phyloP scores from a whole-genome alignment of 1,140 invertebrate species.

The Spodoptera frugiperda region DNA sequence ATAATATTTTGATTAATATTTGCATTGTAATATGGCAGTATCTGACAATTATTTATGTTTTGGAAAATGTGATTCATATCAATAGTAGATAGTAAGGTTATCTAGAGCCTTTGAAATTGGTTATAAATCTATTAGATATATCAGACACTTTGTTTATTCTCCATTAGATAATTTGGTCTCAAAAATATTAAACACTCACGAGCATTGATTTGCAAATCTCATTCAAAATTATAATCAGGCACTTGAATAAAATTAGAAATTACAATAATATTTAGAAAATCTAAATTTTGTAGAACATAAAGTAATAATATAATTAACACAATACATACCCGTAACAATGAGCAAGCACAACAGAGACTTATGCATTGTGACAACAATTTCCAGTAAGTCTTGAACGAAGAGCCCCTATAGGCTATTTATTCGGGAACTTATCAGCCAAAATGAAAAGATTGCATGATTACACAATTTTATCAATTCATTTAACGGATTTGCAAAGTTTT shows the following conservation, averaged over 20 bases:
- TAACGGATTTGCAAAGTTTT: not conserved
- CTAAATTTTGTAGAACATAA: too few relatives aligned
- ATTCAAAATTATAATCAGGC: too few relatives aligned
- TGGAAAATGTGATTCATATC: too few relatives aligned
- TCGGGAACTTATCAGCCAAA: not conserved
- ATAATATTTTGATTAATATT: not conserved
- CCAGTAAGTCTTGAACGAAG: not conserved
- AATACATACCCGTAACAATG: constrained; percentile 2
- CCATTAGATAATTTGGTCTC: too few relatives aligned
- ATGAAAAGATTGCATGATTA: not conserved
- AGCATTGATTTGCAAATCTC: too few relatives aligned
- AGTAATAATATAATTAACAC: not conserved
- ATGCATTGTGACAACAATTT: constrained; percentile 5
- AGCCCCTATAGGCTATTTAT: constrained; percentile 6
- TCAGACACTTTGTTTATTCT: too few relatives aligned
- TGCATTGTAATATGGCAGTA: not conserved
- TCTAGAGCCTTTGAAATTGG: too few relatives aligned
- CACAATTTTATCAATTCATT: not conserved
- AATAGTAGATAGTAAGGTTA: too few relatives aligned
- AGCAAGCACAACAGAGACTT: constrained; percentile 16
- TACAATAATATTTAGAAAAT: not conserved
- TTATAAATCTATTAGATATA: too few relatives aligned
- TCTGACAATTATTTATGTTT: too few relatives aligned
- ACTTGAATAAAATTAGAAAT: not conserved
- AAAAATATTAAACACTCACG: too few relatives aligned